Base-by-base conservation (phyloP, 1,140 invertebrate genomes). In the Ceratoteleas bidentatus region DNA sequence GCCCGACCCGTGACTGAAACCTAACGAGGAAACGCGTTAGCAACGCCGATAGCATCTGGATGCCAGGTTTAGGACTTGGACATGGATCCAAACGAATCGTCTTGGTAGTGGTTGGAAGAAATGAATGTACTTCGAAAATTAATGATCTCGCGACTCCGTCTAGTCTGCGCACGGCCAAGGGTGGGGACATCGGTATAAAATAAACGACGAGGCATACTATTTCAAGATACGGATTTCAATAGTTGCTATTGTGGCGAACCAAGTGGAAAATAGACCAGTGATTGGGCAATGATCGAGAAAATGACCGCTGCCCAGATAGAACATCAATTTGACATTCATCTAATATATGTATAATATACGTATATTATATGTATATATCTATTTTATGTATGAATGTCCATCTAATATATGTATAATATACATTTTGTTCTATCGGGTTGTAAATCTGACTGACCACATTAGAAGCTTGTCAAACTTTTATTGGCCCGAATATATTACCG, bases 41-140 rank as follows among this genome's bases (percentile, higher is more conserved):
- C 66, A 45, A 62, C 36, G 50, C 60, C 74, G 80, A 84, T 84
- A 82, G 61, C 83, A 85, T 85, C 83, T 85, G 83, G 83, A 74
- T 80, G 80, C 83, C 83, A 85, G 80, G 73, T 83, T 85, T 76
- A 13, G 76, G 81, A 65, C 60, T 78, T 79, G 75, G 76, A 83
- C 81, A 83, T 62, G 81, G 76, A 79, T 52, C 73, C 73, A 73
- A 70, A 68, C 54, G 43, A 69, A 52, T 13, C 56, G 70, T 68
- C 72, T 74, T 75, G 53, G 79, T 81, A 84, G 75, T 79, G 68
- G 79, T 82, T 72, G 70, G 57, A 84, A 83, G 84, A 89, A 89
- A 90, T 91, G 87, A 89, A 91, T 91, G 88, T 88, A 86, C 80
- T 85, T 74, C 77, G 86, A 87, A 87, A 87, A 90, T 90, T 90